Base-by-base conservation (phyloP, 2,888 invertebrate genomes). In the Oscheius sp. region DNA sequence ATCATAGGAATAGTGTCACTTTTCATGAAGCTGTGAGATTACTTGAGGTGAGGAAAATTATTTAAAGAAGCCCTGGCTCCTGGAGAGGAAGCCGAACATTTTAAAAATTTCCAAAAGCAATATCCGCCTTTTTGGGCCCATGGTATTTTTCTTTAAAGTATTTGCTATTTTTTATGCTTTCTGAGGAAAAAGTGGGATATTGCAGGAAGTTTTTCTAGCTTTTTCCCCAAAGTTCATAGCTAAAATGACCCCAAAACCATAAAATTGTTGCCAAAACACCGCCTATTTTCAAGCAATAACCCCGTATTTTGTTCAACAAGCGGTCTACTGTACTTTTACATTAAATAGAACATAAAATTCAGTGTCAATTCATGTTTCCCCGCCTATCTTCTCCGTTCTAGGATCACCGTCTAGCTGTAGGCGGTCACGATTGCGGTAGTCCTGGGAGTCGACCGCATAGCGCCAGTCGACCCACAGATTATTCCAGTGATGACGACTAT, bases 401-500 rank as follows among this genome's bases (percentile, higher is more conserved):
- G 82, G 82, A 82, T 45, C 82, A 82, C 53, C 80, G 82, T 25
- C 64, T 80, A 9, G 78, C 79, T 2, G 82, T 80, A 2, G 78
- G 78, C 45, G 82, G 52, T 25, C 66, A 66, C 21, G 66, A 66
- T 16, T 52, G 49, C 52, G 66, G 66, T 29, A 49, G 46, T 23
- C 59, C 71, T 5, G 35, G 16, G 7, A 41, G 43, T 2, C 43
- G 66, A 53, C 23, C 78, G 23, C 64, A 70, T 41, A 61, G 64
- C 59, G 69, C 55, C 35, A 85, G 84, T 35, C 78, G 84, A 69
- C 35, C 35, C 3, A 86, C 85, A 9, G 85, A 85, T 64, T 69
- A 85, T 55, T 84, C 84, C 2, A 84, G 80, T 1, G 84, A 81
- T 61, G 84, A 85, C 53, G 85, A 85, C 29, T 61, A 61, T 41